These are phyloP conservation scores for Drosophila stalkeri DNA, from an alignment of 2,888 invertebrate species.

Conservation along the genomic window DNA sequence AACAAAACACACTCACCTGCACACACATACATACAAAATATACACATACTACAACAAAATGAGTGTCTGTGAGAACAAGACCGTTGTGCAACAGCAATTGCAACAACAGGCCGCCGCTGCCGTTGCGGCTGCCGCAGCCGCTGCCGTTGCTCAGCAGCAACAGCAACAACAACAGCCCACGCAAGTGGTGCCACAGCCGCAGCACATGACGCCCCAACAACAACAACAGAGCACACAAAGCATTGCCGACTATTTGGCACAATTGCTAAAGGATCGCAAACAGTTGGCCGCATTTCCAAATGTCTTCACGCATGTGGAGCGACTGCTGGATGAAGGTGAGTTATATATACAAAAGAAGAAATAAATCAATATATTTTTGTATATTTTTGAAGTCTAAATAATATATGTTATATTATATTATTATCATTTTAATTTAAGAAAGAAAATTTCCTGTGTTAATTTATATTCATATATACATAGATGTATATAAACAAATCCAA, in stretches of 20 bases:
- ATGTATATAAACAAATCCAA: too few species aligned
- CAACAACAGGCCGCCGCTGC: constrained; percentile 76
- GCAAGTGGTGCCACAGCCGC: constrained; percentile 68
- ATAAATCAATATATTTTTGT: neutral
- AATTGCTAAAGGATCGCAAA: constrained; percentile 99
- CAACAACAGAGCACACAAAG: constrained; percentile 93
- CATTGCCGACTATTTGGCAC: constrained; percentile 99
- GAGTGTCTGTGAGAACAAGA: constrained; percentile 85
- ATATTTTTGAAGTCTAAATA: neutral
- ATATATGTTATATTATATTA: too few species aligned
- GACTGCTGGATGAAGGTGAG: constrained; percentile 99
- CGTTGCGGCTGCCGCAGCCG: constrained; percentile 68
- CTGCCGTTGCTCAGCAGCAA: constrained; percentile 65
- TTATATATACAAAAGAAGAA: neutral
- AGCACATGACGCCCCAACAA: constrained; percentile 73
- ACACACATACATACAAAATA: constrained; percentile 28
- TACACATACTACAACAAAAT: constrained; percentile 60
- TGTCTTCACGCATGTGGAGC: constrained; percentile 99
- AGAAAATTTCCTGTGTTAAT: too few species aligned
- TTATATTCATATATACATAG: too few species aligned
- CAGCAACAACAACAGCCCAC: constrained; percentile 68
- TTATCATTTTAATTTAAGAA: too few species aligned
- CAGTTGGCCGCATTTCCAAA: constrained; percentile 99
- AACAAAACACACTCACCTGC: constrained; percentile 32
- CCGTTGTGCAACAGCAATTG: constrained; percentile 80